These are phyloP conservation scores for Struthio camelus DNA, from an alignment of 2,113 vertebrate species.

Conservation along the genomic window DNA sequence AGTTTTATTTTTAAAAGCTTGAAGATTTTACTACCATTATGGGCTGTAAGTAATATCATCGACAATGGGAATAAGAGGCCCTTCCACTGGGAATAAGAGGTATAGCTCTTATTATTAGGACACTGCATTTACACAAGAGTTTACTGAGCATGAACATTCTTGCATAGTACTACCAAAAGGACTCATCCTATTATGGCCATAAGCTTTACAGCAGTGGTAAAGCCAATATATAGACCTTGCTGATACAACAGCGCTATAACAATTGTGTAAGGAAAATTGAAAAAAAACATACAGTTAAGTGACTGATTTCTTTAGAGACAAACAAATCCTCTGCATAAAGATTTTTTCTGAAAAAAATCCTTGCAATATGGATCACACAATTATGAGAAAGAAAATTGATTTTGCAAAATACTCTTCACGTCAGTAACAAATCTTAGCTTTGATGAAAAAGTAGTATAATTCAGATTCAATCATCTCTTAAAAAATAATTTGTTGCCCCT, in stretches of 20 bases:
- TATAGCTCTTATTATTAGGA: neutral
- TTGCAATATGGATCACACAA: neutral
- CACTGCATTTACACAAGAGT: neutral
- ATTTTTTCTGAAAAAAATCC: neutral
- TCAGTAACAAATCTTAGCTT: neutral
- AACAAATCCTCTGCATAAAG: neutral
- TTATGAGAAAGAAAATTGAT: neutral
- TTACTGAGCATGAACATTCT: neutral
- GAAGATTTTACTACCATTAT: neutral
- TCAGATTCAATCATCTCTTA: conserved; percentile 14
- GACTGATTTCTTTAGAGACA: neutral
- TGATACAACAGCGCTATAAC: accelerated
- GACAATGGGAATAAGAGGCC: neutral
- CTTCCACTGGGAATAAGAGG: neutral
- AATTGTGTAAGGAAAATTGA: neutral
- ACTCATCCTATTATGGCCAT: accelerated
- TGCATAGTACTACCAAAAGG: neutral
- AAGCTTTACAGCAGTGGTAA: neutral
- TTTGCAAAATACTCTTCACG: neutral
- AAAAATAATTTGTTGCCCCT: neutral
- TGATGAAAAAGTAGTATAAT: neutral
- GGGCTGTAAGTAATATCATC: neutral
- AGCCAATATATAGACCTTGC: neutral
- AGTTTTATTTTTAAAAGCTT: neutral
- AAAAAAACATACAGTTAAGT: neutral